Conservation (phyloP, 2,113 vertebrate species). For the Ciconia boyciana region DNA sequence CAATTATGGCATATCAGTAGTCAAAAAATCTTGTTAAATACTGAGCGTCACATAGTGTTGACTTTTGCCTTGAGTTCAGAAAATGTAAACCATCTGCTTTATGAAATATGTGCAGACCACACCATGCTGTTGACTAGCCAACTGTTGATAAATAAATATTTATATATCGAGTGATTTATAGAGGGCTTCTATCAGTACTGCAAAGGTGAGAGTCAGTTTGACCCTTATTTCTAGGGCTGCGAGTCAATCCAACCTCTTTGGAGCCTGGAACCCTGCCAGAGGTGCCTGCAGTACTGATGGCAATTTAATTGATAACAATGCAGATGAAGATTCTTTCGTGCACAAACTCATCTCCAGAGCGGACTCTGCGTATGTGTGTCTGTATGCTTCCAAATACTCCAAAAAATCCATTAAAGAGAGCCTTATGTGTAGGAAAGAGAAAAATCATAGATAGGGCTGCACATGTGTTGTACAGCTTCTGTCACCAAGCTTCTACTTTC, state of each 20-base stretch:
- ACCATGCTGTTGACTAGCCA: slow-evolving; percentile 31
- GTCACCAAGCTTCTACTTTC: background rate
- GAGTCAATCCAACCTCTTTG: background rate
- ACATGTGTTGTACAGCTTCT: background rate
- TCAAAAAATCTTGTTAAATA: background rate
- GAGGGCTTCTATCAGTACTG: slow-evolving; percentile 36
- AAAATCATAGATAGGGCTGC: background rate
- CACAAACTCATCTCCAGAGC: slow-evolving; percentile 1
- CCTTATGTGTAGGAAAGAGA: background rate
- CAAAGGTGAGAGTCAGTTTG: slow-evolving; percentile 31
- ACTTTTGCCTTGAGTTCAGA: slow-evolving; percentile 46
- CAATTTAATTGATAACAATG: slow-evolving; percentile 29
- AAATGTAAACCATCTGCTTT: slow-evolving; percentile 48
- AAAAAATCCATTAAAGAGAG: background rate
- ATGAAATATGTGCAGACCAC: slow-evolving; percentile 29
- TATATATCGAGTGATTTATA: slow-evolving; percentile 40
- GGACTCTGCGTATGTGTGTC: background rate
- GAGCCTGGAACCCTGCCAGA: slow-evolving; percentile 20
- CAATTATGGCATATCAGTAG: background rate
- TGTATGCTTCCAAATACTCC: background rate
- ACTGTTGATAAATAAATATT: slow-evolving; percentile 62
- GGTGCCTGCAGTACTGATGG: background rate
- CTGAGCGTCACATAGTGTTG: background rate
- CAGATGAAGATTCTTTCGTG: background rate
- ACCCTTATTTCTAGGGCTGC: slow-evolving; percentile 24